Evolutionary conservation across 2,888 invertebrate species (phyloP), one percentile per base, ranked within the genome.

Genomic region (Plagiodera versicolora): DNA sequence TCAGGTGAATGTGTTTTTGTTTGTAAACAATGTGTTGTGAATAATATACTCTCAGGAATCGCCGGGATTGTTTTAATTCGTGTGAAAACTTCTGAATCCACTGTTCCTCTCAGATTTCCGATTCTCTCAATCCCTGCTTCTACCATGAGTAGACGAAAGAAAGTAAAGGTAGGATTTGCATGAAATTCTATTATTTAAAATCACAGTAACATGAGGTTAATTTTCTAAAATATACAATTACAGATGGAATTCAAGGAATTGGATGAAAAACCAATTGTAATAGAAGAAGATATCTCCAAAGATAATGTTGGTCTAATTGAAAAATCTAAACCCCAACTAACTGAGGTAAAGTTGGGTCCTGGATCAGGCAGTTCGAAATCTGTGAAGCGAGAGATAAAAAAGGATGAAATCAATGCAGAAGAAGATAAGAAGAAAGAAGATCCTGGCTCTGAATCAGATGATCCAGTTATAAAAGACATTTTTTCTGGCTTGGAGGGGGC

Each of bases 401-500:
- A 79, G 60, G 70, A 76, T 5, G 83, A 83, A 60, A 81, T 66
- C n/a, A 69, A 82, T 58, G 77, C 80, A 39, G 77, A 79, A 28
- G 73, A 65, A 11, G 79, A 85, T 71, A 84, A 81, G 65, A 87
- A 87, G 69, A 87, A 88, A 74, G 84, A 84, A 46, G 89, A 89
- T 75, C 70, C 72, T 2, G 85, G 83, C 65, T 88, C 88, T 56
- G 89, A 89, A 77, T 83, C 86, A 44, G 89, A 89, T 77, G 89
- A 89, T 76, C 83, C 84, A 9, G 80, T 83, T 51, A 82, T 84
- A 73, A 81, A 76, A 66, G 77, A 78, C 60, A 65, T 81, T 54
- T 80, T 81, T 71, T 79, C 77, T 0, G 76, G 92, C 28, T 83
- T 95, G 66, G 96, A 97, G 82, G 96, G 96, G 39, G 94, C 95